Evolutionary conservation across 2,113 vertebrate species (phyloP), one percentile per base, ranked within the genome.

Genomic region (Cyprinodon variegatus): DNA sequence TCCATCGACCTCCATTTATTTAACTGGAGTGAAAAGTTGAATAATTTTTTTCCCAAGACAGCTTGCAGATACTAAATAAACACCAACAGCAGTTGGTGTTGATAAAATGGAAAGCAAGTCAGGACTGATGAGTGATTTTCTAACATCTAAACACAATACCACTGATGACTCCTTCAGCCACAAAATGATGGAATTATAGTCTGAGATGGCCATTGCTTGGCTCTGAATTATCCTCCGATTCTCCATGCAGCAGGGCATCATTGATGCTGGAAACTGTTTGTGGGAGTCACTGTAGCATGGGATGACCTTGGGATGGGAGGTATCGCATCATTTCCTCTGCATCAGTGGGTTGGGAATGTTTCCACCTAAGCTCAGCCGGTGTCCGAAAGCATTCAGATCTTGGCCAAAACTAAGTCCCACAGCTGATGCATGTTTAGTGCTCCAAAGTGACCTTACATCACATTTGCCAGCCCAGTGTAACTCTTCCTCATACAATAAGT

Each of bases 271-370:
- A 80, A 83, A 79, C 73, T 76, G 89, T 91, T 87, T 88, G 85
- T 61, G 77, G 84, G 80, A 89, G 78, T 78, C 89, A 83, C 78
- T 91, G 85, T 90, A 91, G 84, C 90, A 87, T 90, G 84, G 86
- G 86, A 90, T 92, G 88, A 91, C 89, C 89, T 91, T 89, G 88
- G 82, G 73, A 89, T 86, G 83, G 90, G 78, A 89, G 77, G 87
- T 20, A 74, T 73, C 83, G 79, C 84, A 90, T 89, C 86, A 91
- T 90, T 93, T 90, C 85, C 85, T 83, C 81, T 67, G 45, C 80
- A 76, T 76, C 87, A 71, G 79, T 76, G 85, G 86, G 79, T 88
- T 79, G 84, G 78, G 86, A 86, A 78, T 76, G 82, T 79, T 75
- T 78, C 79, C 82, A 85, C 78, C 83, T 78, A 64, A 77, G 78